A percentile compares a stretch with the other conserved stretches of the same genome.
phyloP scores from a whole-genome alignment of 2,113 vertebrate genomes.

The Cettia cetti region DNA sequence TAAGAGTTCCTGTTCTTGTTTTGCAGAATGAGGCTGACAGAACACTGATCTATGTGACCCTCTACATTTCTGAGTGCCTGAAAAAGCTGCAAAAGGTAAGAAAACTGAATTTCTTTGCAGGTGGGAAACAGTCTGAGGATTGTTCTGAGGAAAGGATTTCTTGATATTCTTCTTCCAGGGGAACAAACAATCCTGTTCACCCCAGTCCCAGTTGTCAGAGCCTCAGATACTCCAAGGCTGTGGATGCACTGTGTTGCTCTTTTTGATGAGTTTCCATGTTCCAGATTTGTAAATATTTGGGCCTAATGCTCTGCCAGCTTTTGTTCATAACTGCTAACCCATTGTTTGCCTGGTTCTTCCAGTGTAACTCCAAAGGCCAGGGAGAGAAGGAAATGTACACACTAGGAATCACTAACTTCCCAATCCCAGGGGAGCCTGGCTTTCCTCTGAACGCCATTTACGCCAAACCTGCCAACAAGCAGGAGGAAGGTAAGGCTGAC shows the following conservation, averaged over 20 bases:
- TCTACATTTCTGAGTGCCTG: constrained; percentile 98
- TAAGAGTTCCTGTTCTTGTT: not conserved
- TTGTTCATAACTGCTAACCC: not conserved
- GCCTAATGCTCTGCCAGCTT: not conserved
- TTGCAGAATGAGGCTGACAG: constrained; percentile 95
- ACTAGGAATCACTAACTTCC: constrained; percentile 94
- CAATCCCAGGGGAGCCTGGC: constrained; percentile 97
- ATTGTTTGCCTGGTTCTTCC: constrained; percentile 31
- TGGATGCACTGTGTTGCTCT: not conserved
- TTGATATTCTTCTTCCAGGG: not conserved
- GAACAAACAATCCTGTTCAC: not conserved
- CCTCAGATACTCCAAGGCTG: not conserved
- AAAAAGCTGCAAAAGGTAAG: constrained; percentile 97
- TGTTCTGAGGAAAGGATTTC: not conserved
- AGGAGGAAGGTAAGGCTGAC: constrained; percentile 78
- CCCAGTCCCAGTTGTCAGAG: not conserved
- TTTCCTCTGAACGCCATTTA: constrained; percentile 98
- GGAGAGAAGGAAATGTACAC: constrained; percentile 99
- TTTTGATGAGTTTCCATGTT: not conserved
- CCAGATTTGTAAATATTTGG: not conserved
- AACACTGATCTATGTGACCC: constrained; percentile 94
- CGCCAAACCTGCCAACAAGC: constrained; percentile 78
- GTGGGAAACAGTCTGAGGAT: not conserved
- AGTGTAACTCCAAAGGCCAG: constrained; percentile 95
- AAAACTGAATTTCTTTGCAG: not conserved